Evolutionary conservation across 2,888 invertebrate species (phyloP), one percentile per base, ranked within the genome.

Genomic region (Sarcophaga carnaria): DNA sequence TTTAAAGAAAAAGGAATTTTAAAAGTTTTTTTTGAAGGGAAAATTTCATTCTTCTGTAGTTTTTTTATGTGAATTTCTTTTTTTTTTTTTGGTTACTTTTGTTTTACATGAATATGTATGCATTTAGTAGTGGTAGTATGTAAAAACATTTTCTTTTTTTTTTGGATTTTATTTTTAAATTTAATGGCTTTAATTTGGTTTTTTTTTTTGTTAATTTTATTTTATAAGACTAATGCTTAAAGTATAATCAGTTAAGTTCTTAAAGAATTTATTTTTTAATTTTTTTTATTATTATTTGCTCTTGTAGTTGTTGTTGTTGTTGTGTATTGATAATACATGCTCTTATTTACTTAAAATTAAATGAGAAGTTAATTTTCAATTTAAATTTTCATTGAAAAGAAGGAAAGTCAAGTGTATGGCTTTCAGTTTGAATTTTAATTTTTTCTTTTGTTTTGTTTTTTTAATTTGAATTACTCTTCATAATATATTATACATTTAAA

Each of bases 201-300:
- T 64, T 78, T 83, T 14, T 14, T 20, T 60, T 49, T 22, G 1
- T 37, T 76, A 8, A 64, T 75, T 47, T 59, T 12, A 22, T 22
- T 67, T 63, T 74, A 63, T 37, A 37, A 62, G 17, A 72, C 74
- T 72, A 80, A 49, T 80, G 54, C 86, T 83, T 86, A 86, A 83
- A 74, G 66, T 78, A 86, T 78, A 83, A 77, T 86, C 86, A 86
- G 83, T 86, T 76, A 74, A 80, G 83, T 83, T 83, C 70, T 83
- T 86, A 71, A 69, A 83, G 83, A 81, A 74, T 49, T 49, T 49
- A 1, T 49, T 4, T 8, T 20, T 60, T 72, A n/a, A n/a, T 60
- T 22, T 25, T 66, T 72, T 27, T 12, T 67, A 14, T 67, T 59
- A 37, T 37, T 37, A 37, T 67, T 20, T 77, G 49, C 49, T 49